phyloP scores from a whole-genome alignment of 2,797 vertebrate genomes.

The Cyprinella venusta region DNA sequence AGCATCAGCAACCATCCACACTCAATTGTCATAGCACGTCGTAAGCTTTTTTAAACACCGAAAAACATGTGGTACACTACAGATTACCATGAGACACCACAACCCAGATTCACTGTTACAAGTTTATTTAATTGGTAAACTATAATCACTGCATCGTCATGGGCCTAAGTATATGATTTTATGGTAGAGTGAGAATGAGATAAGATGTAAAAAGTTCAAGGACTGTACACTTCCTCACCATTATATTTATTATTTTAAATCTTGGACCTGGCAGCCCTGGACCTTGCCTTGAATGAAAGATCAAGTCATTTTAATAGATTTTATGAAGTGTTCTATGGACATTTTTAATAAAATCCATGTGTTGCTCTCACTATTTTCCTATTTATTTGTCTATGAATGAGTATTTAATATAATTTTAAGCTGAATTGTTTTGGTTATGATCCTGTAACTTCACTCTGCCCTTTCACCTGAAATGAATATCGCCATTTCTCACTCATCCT shows the following conservation, averaged over 20 bases:
- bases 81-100: conserved; percentile 48
- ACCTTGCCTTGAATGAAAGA: conserved; percentile 70
- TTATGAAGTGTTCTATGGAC: conserved; percentile 85
- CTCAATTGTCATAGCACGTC: conserved; percentile 42
- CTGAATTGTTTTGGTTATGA: background rate
- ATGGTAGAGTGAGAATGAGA: conserved; percentile 47
- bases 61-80: conserved; percentile 50
- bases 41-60: conserved; percentile 27
- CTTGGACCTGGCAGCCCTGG: conserved; percentile 69
- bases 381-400: background rate
- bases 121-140: conserved; percentile 57
- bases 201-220: conserved; percentile 46
- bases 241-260: conserved; percentile 85
- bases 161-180: conserved; percentile 39
- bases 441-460: background rate
- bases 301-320: conserved; percentile 85
- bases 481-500: too few relatives aligned
- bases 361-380: conserved; percentile 57
- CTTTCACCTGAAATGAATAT: background rate
- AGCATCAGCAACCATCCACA: conserved; percentile 32
- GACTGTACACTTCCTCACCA: conserved; percentile 65
- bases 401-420: background rate
- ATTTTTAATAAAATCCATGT: conserved; percentile 84
- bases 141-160: conserved; percentile 72
- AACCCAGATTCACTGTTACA: conserved; percentile 25